These are phyloP conservation scores for Serrognathus titanus DNA, from an alignment of 2,888 invertebrate species.

Conservation along the genomic window DNA sequence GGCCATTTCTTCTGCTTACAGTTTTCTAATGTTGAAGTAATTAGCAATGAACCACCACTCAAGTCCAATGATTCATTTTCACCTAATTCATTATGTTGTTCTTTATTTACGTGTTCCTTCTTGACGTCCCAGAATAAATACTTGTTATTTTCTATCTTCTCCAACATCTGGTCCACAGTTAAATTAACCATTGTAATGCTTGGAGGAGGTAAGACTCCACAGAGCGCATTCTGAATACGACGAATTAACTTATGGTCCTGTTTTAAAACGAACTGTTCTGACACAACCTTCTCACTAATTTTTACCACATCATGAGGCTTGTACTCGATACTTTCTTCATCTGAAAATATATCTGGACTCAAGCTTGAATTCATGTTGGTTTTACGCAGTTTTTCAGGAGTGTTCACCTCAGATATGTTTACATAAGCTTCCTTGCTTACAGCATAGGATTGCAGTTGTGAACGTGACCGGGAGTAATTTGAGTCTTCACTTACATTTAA, in stretches of 20 bases:
- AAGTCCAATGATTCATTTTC: slow-evolving; percentile 19
- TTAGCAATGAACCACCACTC: slow-evolving; percentile 35
- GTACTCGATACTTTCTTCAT: slow-evolving; percentile 42
- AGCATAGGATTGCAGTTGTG: no score
- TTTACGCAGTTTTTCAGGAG: slow-evolving; percentile 35
- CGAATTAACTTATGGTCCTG: slow-evolving; percentile 46
- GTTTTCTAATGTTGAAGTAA: slow-evolving; percentile 33
- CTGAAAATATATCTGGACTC: slow-evolving; percentile 65
- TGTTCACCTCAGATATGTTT: slow-evolving; percentile 17
- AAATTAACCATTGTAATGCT: slow-evolving; percentile 67
- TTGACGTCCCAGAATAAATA: slow-evolving; percentile 32
- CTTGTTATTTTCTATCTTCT: slow-evolving; percentile 37
- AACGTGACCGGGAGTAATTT: no score
- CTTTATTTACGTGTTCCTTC: no score
- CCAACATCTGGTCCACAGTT: slow-evolving; percentile 63
- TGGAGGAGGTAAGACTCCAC: slow-evolving; percentile 72
- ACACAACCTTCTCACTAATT: slow-evolving; percentile 12
- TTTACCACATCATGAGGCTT: slow-evolving; percentile 1
- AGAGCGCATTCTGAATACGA: slow-evolving; percentile 57
- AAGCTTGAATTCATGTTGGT: slow-evolving; percentile 31
- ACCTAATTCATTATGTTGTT: not conserved
- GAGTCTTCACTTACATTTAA: no score
- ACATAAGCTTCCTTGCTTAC: no score
- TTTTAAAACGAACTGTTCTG: slow-evolving; percentile 33
- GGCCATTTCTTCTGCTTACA: slow-evolving; percentile 55